These are phyloP conservation scores for Sceliomorpha sp. DNA, from an alignment of 2,888 invertebrate species.

Conservation along the genomic window DNA sequence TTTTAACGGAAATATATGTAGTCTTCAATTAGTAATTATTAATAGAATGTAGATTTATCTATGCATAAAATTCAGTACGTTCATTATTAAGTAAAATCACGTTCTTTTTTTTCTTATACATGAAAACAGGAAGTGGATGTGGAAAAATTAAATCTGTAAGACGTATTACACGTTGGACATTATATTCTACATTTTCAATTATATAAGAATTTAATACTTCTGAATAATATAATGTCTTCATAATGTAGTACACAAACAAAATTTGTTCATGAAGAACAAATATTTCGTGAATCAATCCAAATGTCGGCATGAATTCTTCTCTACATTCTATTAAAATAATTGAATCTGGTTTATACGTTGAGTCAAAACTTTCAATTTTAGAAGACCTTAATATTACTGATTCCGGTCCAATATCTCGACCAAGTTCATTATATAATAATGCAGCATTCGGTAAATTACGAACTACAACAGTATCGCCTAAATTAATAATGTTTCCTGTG, in stretches of 20 bases:
- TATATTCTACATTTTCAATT: slow-evolving; percentile 3
- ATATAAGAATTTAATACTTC: slow-evolving; percentile 40
- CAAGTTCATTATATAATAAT: slow-evolving; percentile 17
- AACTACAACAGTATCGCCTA: slow-evolving; percentile 30
- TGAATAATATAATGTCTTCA: slow-evolving; percentile 31
- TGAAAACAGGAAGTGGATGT: slow-evolving; percentile 27
- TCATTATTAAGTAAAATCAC: slow-evolving; percentile 26
- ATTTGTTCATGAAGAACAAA: slow-evolving; percentile 23
- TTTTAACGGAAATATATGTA: no score
- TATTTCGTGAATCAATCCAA: slow-evolving; percentile 39
- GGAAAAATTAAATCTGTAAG: slow-evolving; percentile 32
- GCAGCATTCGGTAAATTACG: slow-evolving; percentile 26
- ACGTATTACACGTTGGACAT: slow-evolving; percentile 14
- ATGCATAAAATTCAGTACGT: slow-evolving; percentile 27
- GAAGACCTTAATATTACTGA: slow-evolving; percentile 25
- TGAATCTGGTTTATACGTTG: slow-evolving; percentile 13
- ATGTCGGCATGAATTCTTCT: slow-evolving; percentile 34
- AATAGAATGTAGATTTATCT: no score
- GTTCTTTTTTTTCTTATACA: slow-evolving; percentile 1
- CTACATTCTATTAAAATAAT: slow-evolving; percentile 35
- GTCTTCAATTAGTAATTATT: no score
- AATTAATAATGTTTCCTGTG: slow-evolving; percentile 28
- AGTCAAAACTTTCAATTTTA: slow-evolving; percentile 24
- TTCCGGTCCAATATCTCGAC: slow-evolving; percentile 16
- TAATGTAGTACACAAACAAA: slow-evolving; percentile 18